Percentiles rank a stretch among this genome's conserved stretches.
Evolutionary conservation across 2,888 invertebrate species (phyloP).

Genomic region (Trissolcus japonicus): DNA sequence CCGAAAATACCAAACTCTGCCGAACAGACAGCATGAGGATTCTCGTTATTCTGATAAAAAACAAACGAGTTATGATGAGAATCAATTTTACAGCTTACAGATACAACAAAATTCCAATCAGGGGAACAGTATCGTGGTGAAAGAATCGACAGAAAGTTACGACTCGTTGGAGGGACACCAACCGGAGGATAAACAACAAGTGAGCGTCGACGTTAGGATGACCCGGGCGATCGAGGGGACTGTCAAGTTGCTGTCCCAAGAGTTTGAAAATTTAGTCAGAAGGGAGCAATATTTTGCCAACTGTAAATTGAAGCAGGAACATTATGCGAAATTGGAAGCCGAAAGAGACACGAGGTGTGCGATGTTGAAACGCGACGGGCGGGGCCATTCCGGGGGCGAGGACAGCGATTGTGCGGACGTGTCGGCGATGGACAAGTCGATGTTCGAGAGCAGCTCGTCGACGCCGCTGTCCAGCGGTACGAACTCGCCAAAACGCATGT

Average conservation of each 20-base stretch:
- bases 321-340: slow-evolving; percentile 67
- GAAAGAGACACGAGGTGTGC: slow-evolving; percentile 66
- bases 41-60: slow-evolving; percentile 4
- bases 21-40: slow-evolving; percentile 23
- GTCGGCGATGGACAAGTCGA: slow-evolving; percentile 68
- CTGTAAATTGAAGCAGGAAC: slow-evolving; percentile 58
- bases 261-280: slow-evolving; percentile 71
- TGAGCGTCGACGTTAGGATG: slow-evolving; percentile 65
- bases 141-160: slow-evolving; percentile 63
- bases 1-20: slow-evolving; percentile 53
- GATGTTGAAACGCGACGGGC: slow-evolving; percentile 75
- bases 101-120: slow-evolving; percentile 25
- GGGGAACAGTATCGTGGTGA: slow-evolving; percentile 66
- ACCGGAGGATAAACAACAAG: slow-evolving; percentile 32
- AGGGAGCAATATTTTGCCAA: slow-evolving; percentile 69
- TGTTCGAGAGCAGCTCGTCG: slow-evolving; percentile 77
- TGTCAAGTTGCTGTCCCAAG: slow-evolving; percentile 70
- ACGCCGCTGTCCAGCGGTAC: slow-evolving; percentile 82
- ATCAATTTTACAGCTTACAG: slow-evolving; percentile 62
- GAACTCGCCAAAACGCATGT: slow-evolving; percentile 81
- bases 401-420: slow-evolving; percentile 77
- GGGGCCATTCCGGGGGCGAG: slow-evolving; percentile 80
- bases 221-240: slow-evolving; percentile 72
- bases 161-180: slow-evolving; percentile 67
- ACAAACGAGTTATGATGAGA: slow-evolving; percentile 30